These are phyloP conservation scores for Catharus bicknelli DNA, from an alignment of 2,113 vertebrate genomes.

Conservation along the genomic window DNA sequence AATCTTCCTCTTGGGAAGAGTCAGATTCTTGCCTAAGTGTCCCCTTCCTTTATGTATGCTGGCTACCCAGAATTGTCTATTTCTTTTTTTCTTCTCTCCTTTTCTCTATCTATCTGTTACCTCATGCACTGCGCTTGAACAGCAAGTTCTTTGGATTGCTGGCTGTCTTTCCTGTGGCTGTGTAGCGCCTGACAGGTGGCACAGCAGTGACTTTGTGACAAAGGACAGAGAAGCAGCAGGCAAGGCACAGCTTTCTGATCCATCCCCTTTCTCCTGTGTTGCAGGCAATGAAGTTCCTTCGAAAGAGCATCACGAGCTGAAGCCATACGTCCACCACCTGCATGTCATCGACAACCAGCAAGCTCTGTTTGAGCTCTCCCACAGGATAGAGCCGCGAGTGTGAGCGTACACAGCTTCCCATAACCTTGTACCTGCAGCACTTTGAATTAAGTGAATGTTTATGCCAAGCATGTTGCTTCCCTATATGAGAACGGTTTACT, in stretches of 20 bases:
- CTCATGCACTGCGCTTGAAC: neutral
- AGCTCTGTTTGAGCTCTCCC: slow-evolving; percentile 93
- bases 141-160: neutral
- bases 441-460: slow-evolving; percentile 64
- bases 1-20: neutral
- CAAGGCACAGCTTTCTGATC: neutral
- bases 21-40: neutral
- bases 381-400: slow-evolving; percentile 90
- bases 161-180: neutral
- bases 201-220: neutral
- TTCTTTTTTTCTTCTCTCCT: neutral
- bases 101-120: neutral
- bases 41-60: neutral
- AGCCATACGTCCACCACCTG: slow-evolving; percentile 85
- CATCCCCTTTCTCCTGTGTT: slow-evolving; percentile 29
- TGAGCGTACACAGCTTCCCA: slow-evolving; percentile 55
- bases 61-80: neutral
- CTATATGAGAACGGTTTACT: slow-evolving; percentile 70
- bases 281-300: slow-evolving; percentile 83
- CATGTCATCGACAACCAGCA: slow-evolving; percentile 97
- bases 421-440: slow-evolving; percentile 57
- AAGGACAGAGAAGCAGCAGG: neutral
- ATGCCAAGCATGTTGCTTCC: slow-evolving; percentile 72
- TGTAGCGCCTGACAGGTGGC: neutral
- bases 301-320: slow-evolving; percentile 90